These are phyloP conservation scores for Peromyscus polionotus DNA, from an alignment of 2,113 vertebrate genomes.

Conservation along the genomic window DNA sequence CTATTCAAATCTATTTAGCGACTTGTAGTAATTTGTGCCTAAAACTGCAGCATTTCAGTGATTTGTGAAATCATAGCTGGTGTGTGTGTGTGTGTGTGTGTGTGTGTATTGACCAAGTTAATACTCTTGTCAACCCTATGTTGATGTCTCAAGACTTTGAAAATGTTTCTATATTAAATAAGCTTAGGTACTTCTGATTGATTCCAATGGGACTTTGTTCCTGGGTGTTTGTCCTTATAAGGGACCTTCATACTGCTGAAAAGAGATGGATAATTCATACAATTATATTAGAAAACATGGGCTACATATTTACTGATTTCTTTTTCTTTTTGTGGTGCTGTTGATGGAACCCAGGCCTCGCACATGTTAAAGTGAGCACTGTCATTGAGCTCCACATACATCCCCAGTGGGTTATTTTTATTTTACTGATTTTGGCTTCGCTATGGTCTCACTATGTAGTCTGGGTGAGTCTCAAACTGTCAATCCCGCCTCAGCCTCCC, in stretches of 20 bases:
- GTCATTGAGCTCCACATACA: background rate
- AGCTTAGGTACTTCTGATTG: background rate
- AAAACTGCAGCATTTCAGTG: conserved; percentile 1
- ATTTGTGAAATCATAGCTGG: background rate
- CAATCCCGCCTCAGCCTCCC: background rate
- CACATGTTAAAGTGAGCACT: background rate
- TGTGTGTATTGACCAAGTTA: background rate
- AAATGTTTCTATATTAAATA: background rate
- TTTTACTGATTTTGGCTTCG: background rate
- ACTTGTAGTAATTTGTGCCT: background rate
- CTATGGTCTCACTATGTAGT: background rate
- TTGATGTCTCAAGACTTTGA: background rate
- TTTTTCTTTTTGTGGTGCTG: background rate
- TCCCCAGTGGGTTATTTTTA: background rate
- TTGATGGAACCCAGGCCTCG: background rate
- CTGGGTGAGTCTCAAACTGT: background rate
- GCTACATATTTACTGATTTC: background rate
- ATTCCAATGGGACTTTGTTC: background rate
- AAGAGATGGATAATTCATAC: background rate
- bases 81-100: no score
- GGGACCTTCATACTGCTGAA: background rate
- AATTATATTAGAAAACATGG: background rate
- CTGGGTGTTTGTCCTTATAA: background rate
- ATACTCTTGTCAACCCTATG: background rate
- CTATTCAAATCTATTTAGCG: background rate